Conservation (phyloP, 2,113 vertebrate species). For the Turdus rufiventris region DNA sequence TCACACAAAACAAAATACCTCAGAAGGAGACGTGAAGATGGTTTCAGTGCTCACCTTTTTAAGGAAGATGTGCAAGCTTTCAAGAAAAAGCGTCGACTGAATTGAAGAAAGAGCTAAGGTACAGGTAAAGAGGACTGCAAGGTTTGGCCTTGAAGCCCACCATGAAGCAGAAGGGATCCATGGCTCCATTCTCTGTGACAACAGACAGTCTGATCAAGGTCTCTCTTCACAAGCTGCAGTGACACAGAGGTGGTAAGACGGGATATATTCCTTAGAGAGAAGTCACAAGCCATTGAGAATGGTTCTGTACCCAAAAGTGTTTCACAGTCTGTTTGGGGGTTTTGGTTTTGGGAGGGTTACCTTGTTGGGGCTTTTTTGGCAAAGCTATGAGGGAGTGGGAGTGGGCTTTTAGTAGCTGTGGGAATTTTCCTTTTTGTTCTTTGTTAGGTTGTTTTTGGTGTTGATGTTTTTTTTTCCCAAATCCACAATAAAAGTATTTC, state of each 20-base stretch:
- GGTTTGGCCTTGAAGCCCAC: neutral
- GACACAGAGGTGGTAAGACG: constrained; percentile 62
- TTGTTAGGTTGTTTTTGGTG: neutral
- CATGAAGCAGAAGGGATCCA: neutral
- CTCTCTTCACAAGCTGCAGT: constrained; percentile 48
- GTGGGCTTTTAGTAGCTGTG: neutral
- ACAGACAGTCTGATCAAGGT: constrained; percentile 26
- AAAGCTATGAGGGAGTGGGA: neutral
- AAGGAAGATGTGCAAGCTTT: constrained; percentile 23
- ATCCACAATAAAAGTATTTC: constrained; percentile 62
- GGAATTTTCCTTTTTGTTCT: neutral
- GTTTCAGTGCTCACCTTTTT: neutral
- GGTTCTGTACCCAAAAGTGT: constrained; percentile 40
- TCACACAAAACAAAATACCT: neutral
- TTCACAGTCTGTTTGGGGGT: neutral
- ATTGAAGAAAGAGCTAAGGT: neutral
- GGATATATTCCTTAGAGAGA: constrained; percentile 65
- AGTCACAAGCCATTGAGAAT: constrained; percentile 39
- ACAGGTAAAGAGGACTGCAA: constrained; percentile 37
- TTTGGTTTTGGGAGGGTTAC: neutral
- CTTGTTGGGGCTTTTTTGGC: neutral
- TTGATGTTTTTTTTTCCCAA: neutral
- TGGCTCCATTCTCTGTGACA: constrained; percentile 37
- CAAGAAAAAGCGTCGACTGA: neutral
- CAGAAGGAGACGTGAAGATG: neutral